Evolutionary conservation across 2,113 vertebrate genomes (phyloP).

Genomic region (Sinocyclocheilus maitianheensis): DNA sequence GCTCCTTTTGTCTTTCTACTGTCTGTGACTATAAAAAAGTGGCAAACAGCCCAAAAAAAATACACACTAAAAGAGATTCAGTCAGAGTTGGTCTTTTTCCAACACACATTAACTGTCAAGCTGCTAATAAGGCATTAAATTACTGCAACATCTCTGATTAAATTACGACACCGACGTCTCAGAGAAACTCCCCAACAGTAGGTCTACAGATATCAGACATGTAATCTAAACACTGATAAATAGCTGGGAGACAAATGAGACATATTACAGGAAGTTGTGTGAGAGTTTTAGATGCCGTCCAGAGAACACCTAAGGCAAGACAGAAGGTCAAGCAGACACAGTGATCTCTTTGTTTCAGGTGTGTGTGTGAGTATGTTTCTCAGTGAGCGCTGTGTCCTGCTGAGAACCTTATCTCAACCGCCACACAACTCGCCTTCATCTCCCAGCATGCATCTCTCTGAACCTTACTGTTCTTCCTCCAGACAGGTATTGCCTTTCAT

Average conservation of each 20-base stretch:
- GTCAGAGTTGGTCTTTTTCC: conserved; percentile 7
- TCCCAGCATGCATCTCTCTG: conserved; percentile 52
- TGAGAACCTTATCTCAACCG: conserved; percentile 40
- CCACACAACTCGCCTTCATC: conserved; percentile 34
- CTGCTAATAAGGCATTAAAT: conserved; percentile 24
- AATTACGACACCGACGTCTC: background rate
- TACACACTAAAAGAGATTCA: background rate
- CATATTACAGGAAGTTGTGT: background rate
- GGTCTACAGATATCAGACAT: conserved; percentile 5
- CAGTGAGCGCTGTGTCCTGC: background rate
- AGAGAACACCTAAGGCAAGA: conserved; percentile 2
- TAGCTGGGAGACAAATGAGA: background rate
- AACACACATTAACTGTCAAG: conserved; percentile 10
- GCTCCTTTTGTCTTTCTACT: background rate
- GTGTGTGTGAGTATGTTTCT: background rate
- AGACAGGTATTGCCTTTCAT: conserved; percentile 49
- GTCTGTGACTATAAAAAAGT: background rate
- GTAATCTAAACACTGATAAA: background rate
- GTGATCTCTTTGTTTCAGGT: conserved; percentile 13
- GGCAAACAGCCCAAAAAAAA: conserved; percentile 25
- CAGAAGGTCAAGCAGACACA: conserved; percentile 26
- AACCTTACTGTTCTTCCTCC: conserved; percentile 17
- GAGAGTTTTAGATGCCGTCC: background rate
- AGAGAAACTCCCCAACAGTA: background rate
- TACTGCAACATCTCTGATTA: conserved; percentile 10